Percentiles rank a stretch among this genome's conserved stretches.
Conservation (phyloP, 2,113 vertebrate species). For the Leptodactylus fuscus region DNA sequence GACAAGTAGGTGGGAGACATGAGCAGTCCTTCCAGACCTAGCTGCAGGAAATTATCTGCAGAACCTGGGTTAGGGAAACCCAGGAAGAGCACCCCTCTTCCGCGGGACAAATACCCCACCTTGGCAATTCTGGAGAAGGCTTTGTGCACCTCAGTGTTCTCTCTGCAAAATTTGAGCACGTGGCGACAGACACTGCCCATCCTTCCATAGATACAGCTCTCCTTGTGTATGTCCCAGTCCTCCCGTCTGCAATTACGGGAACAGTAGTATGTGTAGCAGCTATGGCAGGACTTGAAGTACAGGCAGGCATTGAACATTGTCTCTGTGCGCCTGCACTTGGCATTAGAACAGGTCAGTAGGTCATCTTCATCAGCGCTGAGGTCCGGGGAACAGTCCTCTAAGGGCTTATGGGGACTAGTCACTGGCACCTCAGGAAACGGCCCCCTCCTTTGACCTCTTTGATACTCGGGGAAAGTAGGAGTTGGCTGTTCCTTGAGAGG, state of each 20-base stretch:
- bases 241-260: conserved; percentile 92
- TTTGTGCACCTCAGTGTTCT: conserved; percentile 87
- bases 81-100: conserved; percentile 90
- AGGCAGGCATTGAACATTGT: conserved; percentile 94
- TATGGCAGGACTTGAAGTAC: conserved; percentile 96
- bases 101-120: conserved; percentile 91
- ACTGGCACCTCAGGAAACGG: conserved; percentile 46
- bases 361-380: conserved; percentile 91
- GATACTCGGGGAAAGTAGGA: conserved; percentile 74
- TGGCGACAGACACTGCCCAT: conserved; percentile 91
- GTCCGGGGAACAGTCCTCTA: conserved; percentile 84
- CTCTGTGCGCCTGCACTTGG: conserved; percentile 87
- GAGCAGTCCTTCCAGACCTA: conserved; percentile 89
- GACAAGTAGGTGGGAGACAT: conserved; percentile 95
- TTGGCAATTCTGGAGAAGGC: conserved; percentile 94
- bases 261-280: conserved; percentile 97
- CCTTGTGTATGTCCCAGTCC: conserved; percentile 94
- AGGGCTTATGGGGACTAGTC: conserved; percentile 63
- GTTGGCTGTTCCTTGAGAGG: conserved; percentile 79
- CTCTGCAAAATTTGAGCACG: conserved; percentile 90
- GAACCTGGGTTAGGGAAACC: conserved; percentile 93
- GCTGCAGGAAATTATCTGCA: conserved; percentile 90
- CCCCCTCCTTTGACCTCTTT: conserved; percentile 1
- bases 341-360: conserved; percentile 92
- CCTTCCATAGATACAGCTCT: conserved; percentile 87